Conservation (phyloP, 92 coral and sea anemone species). For the Nematostella vectensis region DNA sequence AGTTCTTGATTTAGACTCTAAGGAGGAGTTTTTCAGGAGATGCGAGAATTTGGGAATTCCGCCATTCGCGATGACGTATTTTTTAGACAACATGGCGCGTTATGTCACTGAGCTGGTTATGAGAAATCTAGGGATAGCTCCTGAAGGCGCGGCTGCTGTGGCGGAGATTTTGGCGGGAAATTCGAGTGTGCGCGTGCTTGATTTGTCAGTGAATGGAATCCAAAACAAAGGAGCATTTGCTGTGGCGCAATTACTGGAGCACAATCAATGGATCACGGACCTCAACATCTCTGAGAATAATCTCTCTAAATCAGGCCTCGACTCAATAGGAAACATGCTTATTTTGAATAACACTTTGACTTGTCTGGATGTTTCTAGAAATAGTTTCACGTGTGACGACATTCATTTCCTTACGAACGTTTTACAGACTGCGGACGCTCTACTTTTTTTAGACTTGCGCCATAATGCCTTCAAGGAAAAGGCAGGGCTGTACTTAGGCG, state of each 20-base stretch:
- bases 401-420: constrained; percentile 53
- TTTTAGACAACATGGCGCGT: constrained; percentile 58
- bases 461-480: constrained; percentile 49
- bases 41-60: constrained; percentile 68
- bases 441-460: constrained; percentile 50
- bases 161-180: constrained; percentile 71
- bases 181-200: constrained; percentile 51
- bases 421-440: constrained; percentile 56
- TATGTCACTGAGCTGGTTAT: constrained; percentile 58
- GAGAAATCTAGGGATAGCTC: constrained; percentile 91
- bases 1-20: constrained; percentile 50
- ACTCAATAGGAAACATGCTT: constrained; percentile 60
- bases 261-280: constrained; percentile 39
- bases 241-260: constrained; percentile 57
- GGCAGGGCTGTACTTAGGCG: constrained; percentile 56
- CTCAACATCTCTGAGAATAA: constrained; percentile 72
- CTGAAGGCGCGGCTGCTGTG: constrained; percentile 66
- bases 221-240: constrained; percentile 62
- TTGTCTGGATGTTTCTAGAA: constrained; percentile 56
- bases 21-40: constrained; percentile 41
- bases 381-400: constrained; percentile 53
- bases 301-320: constrained; percentile 61
- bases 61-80: constrained; percentile 70
- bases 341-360: constrained; percentile 49
- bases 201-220: constrained; percentile 77